Percentiles rank a stretch among this genome's conserved stretches.
phyloP scores from a whole-genome alignment of 2,113 vertebrate species.

The Rhizomys pruinosus region DNA sequence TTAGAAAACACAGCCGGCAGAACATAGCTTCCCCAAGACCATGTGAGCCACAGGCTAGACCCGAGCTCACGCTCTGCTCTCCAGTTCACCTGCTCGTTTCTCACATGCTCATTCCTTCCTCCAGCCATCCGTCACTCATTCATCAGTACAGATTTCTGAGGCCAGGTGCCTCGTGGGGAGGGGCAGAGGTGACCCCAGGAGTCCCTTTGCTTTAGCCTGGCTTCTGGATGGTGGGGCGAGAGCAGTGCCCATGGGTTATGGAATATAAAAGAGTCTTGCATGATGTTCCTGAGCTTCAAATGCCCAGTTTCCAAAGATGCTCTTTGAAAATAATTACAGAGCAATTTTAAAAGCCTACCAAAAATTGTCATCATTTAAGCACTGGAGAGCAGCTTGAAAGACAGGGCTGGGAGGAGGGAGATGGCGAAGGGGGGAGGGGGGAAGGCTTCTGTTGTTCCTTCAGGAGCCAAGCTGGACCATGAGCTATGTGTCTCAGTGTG shows the following conservation, averaged over 20 bases:
- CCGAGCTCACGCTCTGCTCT: not conserved
- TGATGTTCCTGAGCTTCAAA: not conserved
- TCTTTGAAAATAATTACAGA: conserved; percentile 15
- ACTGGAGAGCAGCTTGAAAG: not conserved
- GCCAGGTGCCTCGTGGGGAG: not conserved
- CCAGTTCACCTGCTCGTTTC: not conserved
- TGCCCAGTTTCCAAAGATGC: not conserved
- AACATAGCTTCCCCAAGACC: not conserved
- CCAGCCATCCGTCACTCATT: not conserved
- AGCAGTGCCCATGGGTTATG: accelerated
- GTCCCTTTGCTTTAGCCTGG: not conserved
- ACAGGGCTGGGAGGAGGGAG: not conserved
- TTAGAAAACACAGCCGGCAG: not conserved
- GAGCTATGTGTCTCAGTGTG: accelerated
- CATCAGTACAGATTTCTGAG: not conserved
- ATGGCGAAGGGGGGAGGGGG: accelerated
- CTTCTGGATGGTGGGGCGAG: not conserved
- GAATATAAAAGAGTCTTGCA: not conserved
- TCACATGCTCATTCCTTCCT: not conserved
- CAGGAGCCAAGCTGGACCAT: accelerated
- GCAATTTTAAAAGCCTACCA: not conserved
- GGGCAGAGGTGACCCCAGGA: not conserved
- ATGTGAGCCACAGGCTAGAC: not conserved
- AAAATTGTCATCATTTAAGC: not conserved
- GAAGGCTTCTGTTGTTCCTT: accelerated